Evolutionary conservation across 2,797 vertebrate genomes (phyloP).

Genomic region (Anabas testudineus): DNA sequence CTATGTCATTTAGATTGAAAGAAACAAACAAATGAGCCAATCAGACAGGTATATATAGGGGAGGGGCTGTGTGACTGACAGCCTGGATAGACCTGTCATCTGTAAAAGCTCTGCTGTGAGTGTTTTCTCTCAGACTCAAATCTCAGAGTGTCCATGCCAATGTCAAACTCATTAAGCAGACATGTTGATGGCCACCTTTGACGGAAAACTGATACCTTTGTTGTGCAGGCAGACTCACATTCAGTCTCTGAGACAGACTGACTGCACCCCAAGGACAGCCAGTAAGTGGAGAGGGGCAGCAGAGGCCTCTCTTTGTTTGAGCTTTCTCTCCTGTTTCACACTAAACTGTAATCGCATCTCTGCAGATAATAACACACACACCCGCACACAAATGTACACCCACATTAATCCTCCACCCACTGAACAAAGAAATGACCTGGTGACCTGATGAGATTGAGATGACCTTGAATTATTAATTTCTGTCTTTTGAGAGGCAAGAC

Average conservation of each 20-base stretch:
- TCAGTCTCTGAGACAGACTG: constrained; percentile 54
- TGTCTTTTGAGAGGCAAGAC: constrained; percentile 34
- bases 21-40: no score
- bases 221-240: constrained; percentile 49
- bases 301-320: constrained; percentile 55
- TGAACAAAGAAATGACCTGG: constrained; percentile 39
- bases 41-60: neutral
- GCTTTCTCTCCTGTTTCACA: constrained; percentile 64
- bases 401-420: constrained; percentile 6
- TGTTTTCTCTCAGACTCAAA: constrained; percentile 41
- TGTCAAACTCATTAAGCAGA: constrained; percentile 70
- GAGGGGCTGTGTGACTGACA: constrained; percentile 30
- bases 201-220: constrained; percentile 57
- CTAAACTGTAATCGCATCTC: constrained; percentile 75
- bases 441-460: constrained; percentile 54
- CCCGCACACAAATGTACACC: constrained; percentile 1
- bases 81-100: constrained; percentile 32
- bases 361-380: constrained; percentile 56
- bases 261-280: constrained; percentile 63
- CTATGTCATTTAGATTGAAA: no score
- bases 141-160: constrained; percentile 39
- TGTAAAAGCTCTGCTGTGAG: constrained; percentile 22
- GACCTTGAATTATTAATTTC: constrained; percentile 61
- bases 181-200: constrained; percentile 56
- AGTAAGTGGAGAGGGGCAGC: constrained; percentile 56